Percentiles rank a stretch among this genome's conserved stretches.
These are phyloP conservation scores for Palythoa grandis DNA, from an alignment of 92 coral and sea anemone species.

Conservation along the genomic window DNA sequence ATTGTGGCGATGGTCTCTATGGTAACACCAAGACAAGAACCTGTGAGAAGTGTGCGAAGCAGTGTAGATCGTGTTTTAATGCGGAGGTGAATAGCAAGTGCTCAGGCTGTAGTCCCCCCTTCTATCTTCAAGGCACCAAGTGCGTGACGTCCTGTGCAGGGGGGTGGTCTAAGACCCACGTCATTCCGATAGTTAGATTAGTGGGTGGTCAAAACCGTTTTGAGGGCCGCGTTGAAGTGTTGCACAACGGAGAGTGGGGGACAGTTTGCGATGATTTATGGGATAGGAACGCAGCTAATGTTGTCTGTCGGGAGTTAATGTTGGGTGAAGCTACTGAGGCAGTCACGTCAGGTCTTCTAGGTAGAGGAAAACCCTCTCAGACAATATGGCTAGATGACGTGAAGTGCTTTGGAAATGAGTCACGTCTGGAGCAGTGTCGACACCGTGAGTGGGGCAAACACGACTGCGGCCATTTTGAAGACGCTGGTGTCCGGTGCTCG, in stretches of 20 bases:
- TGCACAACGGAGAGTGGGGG: constrained; percentile 73
- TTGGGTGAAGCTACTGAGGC: constrained; percentile 77
- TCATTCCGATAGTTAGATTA: constrained; percentile 59
- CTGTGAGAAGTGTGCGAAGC: constrained; percentile 62
- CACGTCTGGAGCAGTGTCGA: constrained; percentile 65
- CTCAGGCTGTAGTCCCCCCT: constrained; percentile 63
- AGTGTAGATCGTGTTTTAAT: constrained; percentile 60
- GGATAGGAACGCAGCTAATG: constrained; percentile 80
- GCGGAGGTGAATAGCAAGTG: constrained; percentile 57
- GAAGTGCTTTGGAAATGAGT: constrained; percentile 75
- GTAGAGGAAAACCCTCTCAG: constrained; percentile 58
- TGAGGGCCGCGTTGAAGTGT: constrained; percentile 85
- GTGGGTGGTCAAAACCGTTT: constrained; percentile 46
- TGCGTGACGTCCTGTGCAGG: constrained; percentile 51
- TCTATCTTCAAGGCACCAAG: constrained; percentile 35
- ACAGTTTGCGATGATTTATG: constrained; percentile 87
- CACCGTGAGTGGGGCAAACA: constrained; percentile 80
- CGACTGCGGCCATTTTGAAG: constrained; percentile 94
- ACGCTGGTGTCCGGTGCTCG: constrained; percentile 88
- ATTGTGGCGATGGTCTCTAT: constrained; percentile 73
- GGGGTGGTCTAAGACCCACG: constrained; percentile 59
- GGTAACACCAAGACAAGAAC: constrained; percentile 60
- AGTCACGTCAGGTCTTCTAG: constrained; percentile 63
- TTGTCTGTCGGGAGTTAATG: constrained; percentile 80
- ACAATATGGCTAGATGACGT: constrained; percentile 71